These are phyloP conservation scores for Monopterus albus DNA, from an alignment of 2,113 vertebrate species.

Conservation along the genomic window DNA sequence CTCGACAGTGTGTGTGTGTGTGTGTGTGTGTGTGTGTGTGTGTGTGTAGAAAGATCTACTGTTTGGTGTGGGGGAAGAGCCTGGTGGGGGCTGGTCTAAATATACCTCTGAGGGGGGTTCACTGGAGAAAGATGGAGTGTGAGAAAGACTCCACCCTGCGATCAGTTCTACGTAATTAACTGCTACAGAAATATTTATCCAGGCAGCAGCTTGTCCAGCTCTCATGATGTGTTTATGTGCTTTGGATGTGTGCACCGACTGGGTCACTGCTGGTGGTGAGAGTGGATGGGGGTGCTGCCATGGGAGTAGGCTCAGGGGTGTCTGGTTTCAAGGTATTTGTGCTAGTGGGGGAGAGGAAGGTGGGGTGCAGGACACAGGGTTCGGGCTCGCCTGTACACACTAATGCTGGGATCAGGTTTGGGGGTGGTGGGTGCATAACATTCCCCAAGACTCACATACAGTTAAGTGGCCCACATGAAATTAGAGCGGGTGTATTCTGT, in stretches of 20 bases:
- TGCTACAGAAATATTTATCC: constrained; percentile 84
- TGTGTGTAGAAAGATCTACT: constrained; percentile 31
- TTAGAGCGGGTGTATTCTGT: constrained; percentile 52
- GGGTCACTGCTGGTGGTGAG: constrained; percentile 16
- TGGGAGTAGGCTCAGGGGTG: constrained; percentile 20
- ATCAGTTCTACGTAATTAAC: constrained; percentile 81
- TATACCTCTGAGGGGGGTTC: constrained; percentile 47
- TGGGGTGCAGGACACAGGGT: constrained; percentile 33
- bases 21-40: constrained; percentile 25
- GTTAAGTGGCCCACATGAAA: constrained; percentile 52
- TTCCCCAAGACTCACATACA: not conserved
- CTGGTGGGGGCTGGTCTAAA: constrained; percentile 64
- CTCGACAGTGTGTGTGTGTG: constrained; percentile 45
- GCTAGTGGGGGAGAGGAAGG: constrained; percentile 35
- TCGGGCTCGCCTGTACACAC: constrained; percentile 41
- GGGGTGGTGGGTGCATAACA: constrained; percentile 31
- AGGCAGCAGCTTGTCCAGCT: constrained; percentile 68
- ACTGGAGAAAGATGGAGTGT: not conserved
- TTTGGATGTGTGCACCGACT: constrained; percentile 58
- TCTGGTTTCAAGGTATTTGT: constrained; percentile 76
- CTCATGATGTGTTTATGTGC: constrained; percentile 80
- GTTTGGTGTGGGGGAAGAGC: constrained; percentile 38
- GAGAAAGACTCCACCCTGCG: constrained; percentile 56
- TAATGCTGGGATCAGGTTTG: constrained; percentile 51
- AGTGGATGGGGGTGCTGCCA: not conserved